Evolutionary conservation across 2,888 invertebrate species (phyloP).

Genomic region (Steinernema carpocapsae): DNA sequence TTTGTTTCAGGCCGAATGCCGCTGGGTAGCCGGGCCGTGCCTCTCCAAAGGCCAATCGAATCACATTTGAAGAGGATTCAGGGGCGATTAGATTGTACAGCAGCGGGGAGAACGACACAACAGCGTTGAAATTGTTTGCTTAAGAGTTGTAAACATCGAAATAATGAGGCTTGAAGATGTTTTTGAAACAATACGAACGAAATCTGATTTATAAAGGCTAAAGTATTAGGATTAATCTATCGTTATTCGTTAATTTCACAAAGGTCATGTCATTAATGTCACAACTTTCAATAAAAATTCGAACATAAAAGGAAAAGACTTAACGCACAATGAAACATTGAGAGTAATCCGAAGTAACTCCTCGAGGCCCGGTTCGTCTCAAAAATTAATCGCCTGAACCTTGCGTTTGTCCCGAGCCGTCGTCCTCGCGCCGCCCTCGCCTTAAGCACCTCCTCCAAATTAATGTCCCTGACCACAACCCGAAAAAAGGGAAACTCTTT

Average conservation of each 20-base stretch:
- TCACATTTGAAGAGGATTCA: not conserved
- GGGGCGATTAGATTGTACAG: conserved; percentile 14
- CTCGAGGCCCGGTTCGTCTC: not conserved
- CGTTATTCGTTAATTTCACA: no score
- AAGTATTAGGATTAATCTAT: no score
- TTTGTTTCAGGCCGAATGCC: conserved; percentile 31
- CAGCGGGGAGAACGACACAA: not conserved
- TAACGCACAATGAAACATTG: conserved; percentile 1
- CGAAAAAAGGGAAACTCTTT: conserved; percentile 24
- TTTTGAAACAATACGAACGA: no score
- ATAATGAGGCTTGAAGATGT: no score
- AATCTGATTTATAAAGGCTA: no score
- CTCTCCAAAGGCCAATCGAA: conserved; percentile 12
- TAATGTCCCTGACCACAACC: not conserved
- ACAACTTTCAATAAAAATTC: no score
- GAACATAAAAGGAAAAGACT: not conserved
- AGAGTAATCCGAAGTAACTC: not conserved
- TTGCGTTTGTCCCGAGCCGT: not conserved
- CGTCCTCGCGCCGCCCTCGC: not conserved
- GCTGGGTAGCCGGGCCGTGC: not conserved
- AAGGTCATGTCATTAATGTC: no score
- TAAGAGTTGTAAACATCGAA: not conserved
- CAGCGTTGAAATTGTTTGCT: not conserved
- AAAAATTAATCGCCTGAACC: conserved; percentile 26
- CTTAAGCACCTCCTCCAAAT: conserved; percentile 26